Evolutionary conservation across 2,888 invertebrate genomes (phyloP).

Genomic region (Peribatodes rhomboidaria): DNA sequence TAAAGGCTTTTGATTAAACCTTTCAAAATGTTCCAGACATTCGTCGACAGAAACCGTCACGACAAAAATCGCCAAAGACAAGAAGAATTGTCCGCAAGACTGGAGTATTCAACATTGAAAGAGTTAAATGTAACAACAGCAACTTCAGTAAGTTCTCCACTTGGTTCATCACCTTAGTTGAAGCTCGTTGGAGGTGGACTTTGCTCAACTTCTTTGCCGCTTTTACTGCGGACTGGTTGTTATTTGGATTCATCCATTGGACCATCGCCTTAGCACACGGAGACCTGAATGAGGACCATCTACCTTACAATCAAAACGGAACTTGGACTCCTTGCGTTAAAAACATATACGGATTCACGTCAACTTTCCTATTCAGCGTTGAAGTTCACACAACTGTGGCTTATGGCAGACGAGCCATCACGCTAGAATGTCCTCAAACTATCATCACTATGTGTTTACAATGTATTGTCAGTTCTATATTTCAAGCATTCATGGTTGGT

Average conservation of each 20-base stretch:
- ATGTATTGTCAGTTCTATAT: conserved; percentile 96
- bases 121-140: conserved; percentile 84
- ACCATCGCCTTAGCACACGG: conserved; percentile 95
- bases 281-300: conserved; percentile 90
- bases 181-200: conserved; percentile 97
- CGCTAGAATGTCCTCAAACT: conserved; percentile 97
- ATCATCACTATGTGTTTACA: conserved; percentile 98
- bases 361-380: conserved; percentile 97
- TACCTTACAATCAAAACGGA: conserved; percentile 84
- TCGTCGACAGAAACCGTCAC: too few species aligned
- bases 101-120: conserved; percentile 95
- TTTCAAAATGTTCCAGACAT: conserved; percentile 48
- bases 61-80: too few species aligned
- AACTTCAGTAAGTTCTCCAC: conserved; percentile 88
- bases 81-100: conserved; percentile 92
- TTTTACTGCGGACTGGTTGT: conserved; percentile 95
- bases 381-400: conserved; percentile 98
- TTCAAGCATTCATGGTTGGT: conserved; percentile 93
- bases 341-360: conserved; percentile 95
- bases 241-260: conserved; percentile 97
- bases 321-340: conserved; percentile 94
- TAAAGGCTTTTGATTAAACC: background rate
- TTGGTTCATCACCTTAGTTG: conserved; percentile 93
- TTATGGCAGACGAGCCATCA: conserved; percentile 94
- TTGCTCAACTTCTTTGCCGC: conserved; percentile 93